phyloP scores from a whole-genome alignment of 2,888 invertebrate genomes.

The Lasioglossum villosulum region DNA sequence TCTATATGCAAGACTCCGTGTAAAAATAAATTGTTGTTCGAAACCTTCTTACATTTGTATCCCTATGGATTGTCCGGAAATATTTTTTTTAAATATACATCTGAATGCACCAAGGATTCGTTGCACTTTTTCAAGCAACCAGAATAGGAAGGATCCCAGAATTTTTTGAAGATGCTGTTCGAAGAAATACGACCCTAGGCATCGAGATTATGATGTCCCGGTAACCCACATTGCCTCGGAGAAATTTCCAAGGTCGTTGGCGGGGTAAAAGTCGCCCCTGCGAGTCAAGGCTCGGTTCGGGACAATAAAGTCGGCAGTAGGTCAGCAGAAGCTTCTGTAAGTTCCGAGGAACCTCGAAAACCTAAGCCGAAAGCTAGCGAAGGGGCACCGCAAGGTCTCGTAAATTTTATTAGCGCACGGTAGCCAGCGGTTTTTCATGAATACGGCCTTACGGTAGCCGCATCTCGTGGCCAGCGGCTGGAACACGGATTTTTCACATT shows the following conservation, averaged over 20 bases:
- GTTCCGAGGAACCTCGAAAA: background rate
- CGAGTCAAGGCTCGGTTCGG: background rate
- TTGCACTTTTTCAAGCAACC: background rate
- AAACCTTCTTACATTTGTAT: too few species aligned
- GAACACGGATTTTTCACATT: slow-evolving; percentile 44
- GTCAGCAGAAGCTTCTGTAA: slow-evolving; percentile 39
- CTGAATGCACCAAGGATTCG: too few species aligned
- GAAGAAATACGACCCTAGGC: slow-evolving; percentile 12
- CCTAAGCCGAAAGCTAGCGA: background rate
- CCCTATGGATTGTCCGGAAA: too few species aligned
- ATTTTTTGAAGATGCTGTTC: background rate
- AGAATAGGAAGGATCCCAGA: background rate
- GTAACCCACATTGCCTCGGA: slow-evolving; percentile 51
- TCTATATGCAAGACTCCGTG: too few species aligned
- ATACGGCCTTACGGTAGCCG: slow-evolving; percentile 47
- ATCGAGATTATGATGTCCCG: slow-evolving; percentile 43
- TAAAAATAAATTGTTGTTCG: too few species aligned
- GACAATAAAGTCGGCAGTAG: slow-evolving; percentile 44
- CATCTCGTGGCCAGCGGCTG: slow-evolving; percentile 25
- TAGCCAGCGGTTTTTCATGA: slow-evolving; percentile 23
- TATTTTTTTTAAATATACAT: too few species aligned
- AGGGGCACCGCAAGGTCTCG: slow-evolving; percentile 51
- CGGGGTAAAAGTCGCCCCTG: slow-evolving; percentile 31
- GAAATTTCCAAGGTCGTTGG: slow-evolving; percentile 29
- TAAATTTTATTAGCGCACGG: slow-evolving; percentile 61